phyloP scores from a whole-genome alignment of 2,113 vertebrate genomes.

The Hiodon tergisus region DNA sequence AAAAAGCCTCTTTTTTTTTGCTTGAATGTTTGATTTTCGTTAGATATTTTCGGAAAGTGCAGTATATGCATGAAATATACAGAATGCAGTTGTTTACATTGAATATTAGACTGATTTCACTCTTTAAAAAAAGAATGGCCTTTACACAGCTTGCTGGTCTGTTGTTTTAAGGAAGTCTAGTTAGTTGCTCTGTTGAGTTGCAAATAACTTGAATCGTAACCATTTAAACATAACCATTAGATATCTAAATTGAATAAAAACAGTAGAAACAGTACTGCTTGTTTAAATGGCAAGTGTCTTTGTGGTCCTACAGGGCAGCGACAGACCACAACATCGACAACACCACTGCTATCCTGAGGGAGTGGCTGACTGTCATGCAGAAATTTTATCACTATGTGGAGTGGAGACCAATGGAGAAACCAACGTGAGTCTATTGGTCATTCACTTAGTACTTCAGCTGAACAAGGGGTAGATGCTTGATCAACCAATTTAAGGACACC shows the following conservation, averaged over 20 bases:
- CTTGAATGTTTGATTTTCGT: too few species aligned
- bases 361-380: slow-evolving; percentile 79
- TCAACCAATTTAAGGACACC: neutral
- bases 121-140: too few species aligned
- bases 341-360: slow-evolving; percentile 75
- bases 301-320: slow-evolving; percentile 67
- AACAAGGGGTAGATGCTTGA: neutral
- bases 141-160: too few species aligned
- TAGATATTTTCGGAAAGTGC: neutral
- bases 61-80: neutral
- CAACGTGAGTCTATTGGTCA: slow-evolving; percentile 60
- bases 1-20: neutral
- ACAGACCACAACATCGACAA: slow-evolving; percentile 89
- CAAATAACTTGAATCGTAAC: too few species aligned
- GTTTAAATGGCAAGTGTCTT: slow-evolving; percentile 6
- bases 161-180: too few species aligned
- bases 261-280: neutral
- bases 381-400: slow-evolving; percentile 71
- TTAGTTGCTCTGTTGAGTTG: too few species aligned
- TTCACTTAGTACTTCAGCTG: too few species aligned
- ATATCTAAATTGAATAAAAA: neutral
- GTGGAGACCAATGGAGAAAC: slow-evolving; percentile 76
- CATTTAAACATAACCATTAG: neutral
- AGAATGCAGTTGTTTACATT: slow-evolving; percentile 2
- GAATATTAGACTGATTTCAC: neutral